phyloP scores from a whole-genome alignment of 2,113 vertebrate species.

The Hydrochoerus hydrochaeris region DNA sequence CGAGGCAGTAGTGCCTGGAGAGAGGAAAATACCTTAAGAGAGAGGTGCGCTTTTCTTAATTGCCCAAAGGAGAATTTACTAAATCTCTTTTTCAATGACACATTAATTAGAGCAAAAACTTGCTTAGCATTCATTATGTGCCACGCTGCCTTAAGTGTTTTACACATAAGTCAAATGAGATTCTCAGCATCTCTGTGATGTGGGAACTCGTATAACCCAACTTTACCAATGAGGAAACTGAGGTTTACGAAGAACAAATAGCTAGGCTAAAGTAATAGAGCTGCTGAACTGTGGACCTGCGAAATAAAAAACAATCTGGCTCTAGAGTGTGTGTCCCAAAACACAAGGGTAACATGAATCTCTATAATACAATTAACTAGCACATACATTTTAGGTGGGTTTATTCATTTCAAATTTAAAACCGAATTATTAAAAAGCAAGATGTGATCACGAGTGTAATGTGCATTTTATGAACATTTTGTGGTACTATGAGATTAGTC shows the following conservation, averaged over 20 bases:
- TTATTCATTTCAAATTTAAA: not conserved
- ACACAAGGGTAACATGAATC: not conserved
- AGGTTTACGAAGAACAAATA: not conserved
- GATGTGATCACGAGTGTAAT: not conserved
- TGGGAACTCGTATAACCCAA: not conserved
- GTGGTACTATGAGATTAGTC: not conserved
- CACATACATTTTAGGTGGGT: not conserved
- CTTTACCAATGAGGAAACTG: not conserved
- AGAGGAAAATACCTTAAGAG: not conserved
- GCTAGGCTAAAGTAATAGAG: not conserved
- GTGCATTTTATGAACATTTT: not conserved
- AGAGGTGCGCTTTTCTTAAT: constrained; percentile 30
- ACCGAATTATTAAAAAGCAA: not conserved
- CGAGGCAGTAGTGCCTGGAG: not conserved
- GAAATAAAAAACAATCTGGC: not conserved
- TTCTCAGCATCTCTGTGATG: not conserved
- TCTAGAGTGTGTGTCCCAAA: not conserved
- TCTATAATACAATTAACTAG: not conserved
- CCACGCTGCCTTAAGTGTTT: not conserved
- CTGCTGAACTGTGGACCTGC: not conserved
- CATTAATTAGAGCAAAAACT: not conserved
- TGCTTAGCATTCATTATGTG: not conserved
- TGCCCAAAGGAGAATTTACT: constrained; percentile 15
- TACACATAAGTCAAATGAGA: not conserved
- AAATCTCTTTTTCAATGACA: not conserved